Percentiles rank a stretch among this genome's conserved stretches.
Conservation (phyloP, 1,140 invertebrate species). For the Gonatopus flavifemur region DNA sequence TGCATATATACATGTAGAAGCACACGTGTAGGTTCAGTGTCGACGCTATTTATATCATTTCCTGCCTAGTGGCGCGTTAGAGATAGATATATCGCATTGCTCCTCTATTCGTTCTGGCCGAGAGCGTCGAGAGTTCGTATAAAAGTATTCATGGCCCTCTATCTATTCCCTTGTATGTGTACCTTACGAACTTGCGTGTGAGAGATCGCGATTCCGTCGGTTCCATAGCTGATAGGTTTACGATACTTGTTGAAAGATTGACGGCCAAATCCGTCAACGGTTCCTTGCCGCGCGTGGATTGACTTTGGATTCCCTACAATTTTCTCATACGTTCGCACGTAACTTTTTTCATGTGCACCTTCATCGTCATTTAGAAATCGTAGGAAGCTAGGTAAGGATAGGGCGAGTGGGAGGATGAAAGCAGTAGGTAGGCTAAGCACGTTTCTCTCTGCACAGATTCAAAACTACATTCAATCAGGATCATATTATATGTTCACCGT, state of each 20-base stretch:
- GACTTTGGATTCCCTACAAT: conserved; percentile 47
- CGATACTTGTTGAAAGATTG: conserved; percentile 50
- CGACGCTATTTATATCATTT: conserved; percentile 44
- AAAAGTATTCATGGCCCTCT: conserved; percentile 25
- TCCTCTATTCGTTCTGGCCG: conserved; percentile 21
- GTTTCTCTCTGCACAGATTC: too few relatives aligned
- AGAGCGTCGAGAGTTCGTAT: conserved; percentile 17
- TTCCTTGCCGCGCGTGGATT: conserved; percentile 35
- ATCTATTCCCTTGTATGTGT: too few relatives aligned
- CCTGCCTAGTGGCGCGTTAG: conserved; percentile 37
- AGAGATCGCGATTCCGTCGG: conserved; percentile 23
- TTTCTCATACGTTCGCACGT: conserved; percentile 30
- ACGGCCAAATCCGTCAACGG: conserved; percentile 50
- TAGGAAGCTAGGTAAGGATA: background rate
- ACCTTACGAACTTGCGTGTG: background rate
- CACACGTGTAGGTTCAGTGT: conserved; percentile 5
- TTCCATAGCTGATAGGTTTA: conserved; percentile 46
- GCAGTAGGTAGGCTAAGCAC: too few relatives aligned
- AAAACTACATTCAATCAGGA: too few relatives aligned
- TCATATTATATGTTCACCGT: too few relatives aligned
- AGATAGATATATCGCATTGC: conserved; percentile 36
- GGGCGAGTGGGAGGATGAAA: too few relatives aligned
- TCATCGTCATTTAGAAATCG: background rate
- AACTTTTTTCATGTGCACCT: background rate
- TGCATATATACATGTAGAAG: background rate